Conservation (phyloP, 1,140 invertebrate genomes). For the Cotesia vestalis region DNA sequence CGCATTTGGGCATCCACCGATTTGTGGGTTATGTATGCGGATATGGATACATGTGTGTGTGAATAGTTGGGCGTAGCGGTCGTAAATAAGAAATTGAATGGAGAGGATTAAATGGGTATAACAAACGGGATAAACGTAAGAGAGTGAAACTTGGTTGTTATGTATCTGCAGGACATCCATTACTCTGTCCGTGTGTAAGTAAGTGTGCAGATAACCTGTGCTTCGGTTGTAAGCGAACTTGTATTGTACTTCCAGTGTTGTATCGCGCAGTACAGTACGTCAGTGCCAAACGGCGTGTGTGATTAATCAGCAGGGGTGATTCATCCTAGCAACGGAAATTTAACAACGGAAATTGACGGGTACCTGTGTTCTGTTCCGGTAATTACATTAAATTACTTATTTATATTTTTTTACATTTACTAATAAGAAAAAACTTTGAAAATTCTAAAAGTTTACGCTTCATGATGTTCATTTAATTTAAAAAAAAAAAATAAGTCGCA, state of each 20-base stretch:
- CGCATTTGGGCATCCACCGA: conserved; percentile 18
- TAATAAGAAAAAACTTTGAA: too few relatives aligned
- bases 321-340: conserved; percentile 50
- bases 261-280: conserved; percentile 31
- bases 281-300: conserved; percentile 45
- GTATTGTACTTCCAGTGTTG: background rate
- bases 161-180: background rate
- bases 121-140: conserved; percentile 12
- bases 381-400: background rate
- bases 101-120: conserved; percentile 28
- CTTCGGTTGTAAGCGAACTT: conserved; percentile 16
- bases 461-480: conserved; percentile 35
- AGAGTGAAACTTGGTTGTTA: background rate
- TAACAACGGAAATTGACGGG: conserved; percentile 37
- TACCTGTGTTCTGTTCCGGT: conserved; percentile 12
- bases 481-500: too few relatives aligned
- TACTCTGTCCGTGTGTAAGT: background rate
- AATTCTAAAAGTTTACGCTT: too few relatives aligned
- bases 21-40: background rate
- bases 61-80: conserved; percentile 18
- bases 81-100: conserved; percentile 34
- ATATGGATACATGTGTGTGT: background rate
- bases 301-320: conserved; percentile 52
- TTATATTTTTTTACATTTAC: conserved; percentile 6
- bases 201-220: conserved; percentile 22